Percentiles rank a stretch among this genome's conserved stretches.
Evolutionary conservation across 2,888 invertebrate genomes (phyloP).

Genomic region (Micoletzkya japonica): DNA sequence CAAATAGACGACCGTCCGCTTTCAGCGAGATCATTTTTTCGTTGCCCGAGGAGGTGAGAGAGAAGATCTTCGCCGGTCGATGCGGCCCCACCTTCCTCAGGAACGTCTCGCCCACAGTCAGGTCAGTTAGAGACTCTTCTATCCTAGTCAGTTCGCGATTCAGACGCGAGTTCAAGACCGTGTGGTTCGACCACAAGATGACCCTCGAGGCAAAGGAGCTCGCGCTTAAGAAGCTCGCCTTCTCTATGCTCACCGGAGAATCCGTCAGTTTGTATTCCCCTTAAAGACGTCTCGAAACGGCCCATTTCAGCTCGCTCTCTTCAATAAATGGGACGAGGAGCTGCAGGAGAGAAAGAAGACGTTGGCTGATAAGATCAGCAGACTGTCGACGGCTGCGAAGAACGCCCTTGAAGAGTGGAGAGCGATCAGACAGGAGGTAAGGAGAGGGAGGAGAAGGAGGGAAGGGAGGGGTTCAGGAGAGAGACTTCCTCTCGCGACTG

Average conservation of each 20-base stretch:
- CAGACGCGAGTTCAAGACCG: constrained; percentile 50
- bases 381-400: constrained; percentile 52
- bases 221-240: constrained; percentile 55
- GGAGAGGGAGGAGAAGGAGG: too few relatives aligned
- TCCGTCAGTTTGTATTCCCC: constrained; percentile 44
- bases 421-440: constrained; percentile 51
- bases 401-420: constrained; percentile 58
- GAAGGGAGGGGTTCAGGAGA: constrained; percentile 46
- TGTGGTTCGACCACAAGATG: constrained; percentile 57
- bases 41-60: constrained; percentile 48
- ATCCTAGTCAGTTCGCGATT: constrained; percentile 22
- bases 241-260: constrained; percentile 53
- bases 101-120: constrained; percentile 38
- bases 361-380: constrained; percentile 46
- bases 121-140: not conserved
- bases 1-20: not conserved
- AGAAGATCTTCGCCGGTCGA: constrained; percentile 55
- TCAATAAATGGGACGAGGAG: constrained; percentile 59
- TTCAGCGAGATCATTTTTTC: constrained; percentile 40
- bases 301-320: constrained; percentile 50
- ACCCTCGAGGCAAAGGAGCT: constrained; percentile 54
- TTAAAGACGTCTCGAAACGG: too few relatives aligned
- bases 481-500: constrained; percentile 49
- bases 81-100: constrained; percentile 59
- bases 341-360: constrained; percentile 51